Conservation (phyloP, 2,113 vertebrate genomes). For the Chaetodon auriga region DNA sequence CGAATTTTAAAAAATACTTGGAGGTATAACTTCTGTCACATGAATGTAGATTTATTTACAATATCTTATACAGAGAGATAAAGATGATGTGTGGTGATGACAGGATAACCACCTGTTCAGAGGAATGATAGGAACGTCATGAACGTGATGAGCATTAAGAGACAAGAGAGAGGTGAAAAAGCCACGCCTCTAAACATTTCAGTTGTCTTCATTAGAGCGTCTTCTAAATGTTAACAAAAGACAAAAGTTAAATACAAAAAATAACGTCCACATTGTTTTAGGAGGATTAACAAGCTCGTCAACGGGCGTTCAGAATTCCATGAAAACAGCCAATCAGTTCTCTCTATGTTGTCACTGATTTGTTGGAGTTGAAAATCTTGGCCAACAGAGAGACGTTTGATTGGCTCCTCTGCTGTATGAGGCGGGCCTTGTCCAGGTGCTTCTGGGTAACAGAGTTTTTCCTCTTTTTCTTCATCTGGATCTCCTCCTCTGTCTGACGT, state of each 20-base stretch:
- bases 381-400: constrained; percentile 89
- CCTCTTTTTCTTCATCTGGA: constrained; percentile 78
- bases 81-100: neutral
- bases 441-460: constrained; percentile 73
- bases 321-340: neutral
- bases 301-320: neutral
- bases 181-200: neutral
- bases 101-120: neutral
- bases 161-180: no score
- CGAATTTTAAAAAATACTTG: neutral
- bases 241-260: no score
- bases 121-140: neutral
- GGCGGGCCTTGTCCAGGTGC: constrained; percentile 72
- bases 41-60: constrained; percentile 11
- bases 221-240: no score
- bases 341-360: constrained; percentile 22
- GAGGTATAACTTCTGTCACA: neutral
- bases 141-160: neutral
- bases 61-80: neutral
- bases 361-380: constrained; percentile 87
- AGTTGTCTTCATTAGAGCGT: neutral
- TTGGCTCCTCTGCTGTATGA: constrained; percentile 85
- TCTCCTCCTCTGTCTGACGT: constrained; percentile 88
- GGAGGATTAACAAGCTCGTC: neutral
- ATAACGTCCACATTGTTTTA: no score